These are phyloP conservation scores for Scalopus aquaticus DNA, from an alignment of 2,113 vertebrate species.

Conservation along the genomic window DNA sequence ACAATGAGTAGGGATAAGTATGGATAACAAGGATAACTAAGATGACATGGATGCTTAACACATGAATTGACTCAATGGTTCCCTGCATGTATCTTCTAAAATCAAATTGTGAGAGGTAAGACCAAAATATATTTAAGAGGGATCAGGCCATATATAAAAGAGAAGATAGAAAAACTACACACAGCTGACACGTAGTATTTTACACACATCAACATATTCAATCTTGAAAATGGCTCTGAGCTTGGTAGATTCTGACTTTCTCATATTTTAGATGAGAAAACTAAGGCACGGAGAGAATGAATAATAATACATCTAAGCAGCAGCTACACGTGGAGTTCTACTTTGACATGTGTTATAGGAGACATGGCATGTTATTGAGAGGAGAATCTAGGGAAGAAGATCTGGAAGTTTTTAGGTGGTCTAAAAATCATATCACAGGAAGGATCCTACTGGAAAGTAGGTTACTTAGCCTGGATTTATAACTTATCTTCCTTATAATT, in stretches of 20 bases:
- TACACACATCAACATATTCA: neutral
- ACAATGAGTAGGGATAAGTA: neutral
- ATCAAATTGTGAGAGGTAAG: neutral
- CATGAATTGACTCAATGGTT: neutral
- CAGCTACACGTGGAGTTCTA: neutral
- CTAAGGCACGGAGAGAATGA: neutral
- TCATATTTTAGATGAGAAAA: neutral
- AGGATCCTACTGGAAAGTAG: neutral
- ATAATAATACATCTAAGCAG: neutral
- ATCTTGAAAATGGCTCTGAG: neutral
- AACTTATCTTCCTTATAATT: conserved; percentile 6
- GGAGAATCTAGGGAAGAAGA: neutral
- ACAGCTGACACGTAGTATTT: neutral
- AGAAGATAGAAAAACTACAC: neutral
- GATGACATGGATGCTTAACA: no score
- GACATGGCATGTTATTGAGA: neutral
- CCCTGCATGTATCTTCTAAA: neutral
- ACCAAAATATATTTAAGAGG: neutral
- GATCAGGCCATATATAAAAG: neutral
- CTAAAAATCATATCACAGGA: neutral
- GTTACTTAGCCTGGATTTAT: neutral
- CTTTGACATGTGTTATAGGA: neutral
- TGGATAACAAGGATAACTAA: no score
- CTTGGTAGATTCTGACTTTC: neutral
- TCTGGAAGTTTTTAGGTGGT: neutral